Percentiles rank a stretch among this genome's conserved stretches.
Conservation (phyloP, 2,797 vertebrate genomes). For the Cottoperca gobio region DNA sequence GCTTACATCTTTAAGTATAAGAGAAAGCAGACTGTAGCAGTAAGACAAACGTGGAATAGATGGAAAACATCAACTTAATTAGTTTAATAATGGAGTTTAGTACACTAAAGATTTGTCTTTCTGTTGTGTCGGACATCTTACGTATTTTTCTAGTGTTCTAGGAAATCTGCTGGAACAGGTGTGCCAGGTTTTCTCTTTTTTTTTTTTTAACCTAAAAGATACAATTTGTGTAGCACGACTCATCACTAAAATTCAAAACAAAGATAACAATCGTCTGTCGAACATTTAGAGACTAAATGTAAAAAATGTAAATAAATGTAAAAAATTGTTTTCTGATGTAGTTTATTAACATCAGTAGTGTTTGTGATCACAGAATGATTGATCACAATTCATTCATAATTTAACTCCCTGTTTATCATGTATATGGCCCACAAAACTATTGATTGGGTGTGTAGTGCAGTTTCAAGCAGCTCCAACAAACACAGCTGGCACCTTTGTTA, state of each 20-base stretch:
- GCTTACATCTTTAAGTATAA: neutral
- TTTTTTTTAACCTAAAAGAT: neutral
- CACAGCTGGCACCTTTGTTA: neutral
- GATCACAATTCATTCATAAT: too few species aligned
- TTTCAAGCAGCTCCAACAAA: constrained; percentile 5
- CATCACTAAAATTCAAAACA: neutral
- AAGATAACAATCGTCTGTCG: neutral
- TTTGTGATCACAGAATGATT: neutral
- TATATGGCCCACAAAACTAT: neutral
- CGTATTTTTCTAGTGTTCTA: too few species aligned
- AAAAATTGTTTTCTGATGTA: neutral
- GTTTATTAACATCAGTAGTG: neutral
- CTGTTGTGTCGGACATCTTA: neutral
- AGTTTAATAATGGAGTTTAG: neutral
- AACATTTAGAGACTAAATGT: neutral
- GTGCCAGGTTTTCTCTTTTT: too few species aligned
- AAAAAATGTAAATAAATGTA: neutral
- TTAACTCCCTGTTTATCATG: neutral
- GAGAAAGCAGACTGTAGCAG: neutral
- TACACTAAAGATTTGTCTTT: neutral
- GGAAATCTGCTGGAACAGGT: too few species aligned
- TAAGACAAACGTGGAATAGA: neutral
- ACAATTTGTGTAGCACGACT: neutral
- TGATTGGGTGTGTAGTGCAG: neutral
- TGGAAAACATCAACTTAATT: too few species aligned